Conservation (phyloP, 1,140 invertebrate genomes). For the Drosophila gunungcola region DNA sequence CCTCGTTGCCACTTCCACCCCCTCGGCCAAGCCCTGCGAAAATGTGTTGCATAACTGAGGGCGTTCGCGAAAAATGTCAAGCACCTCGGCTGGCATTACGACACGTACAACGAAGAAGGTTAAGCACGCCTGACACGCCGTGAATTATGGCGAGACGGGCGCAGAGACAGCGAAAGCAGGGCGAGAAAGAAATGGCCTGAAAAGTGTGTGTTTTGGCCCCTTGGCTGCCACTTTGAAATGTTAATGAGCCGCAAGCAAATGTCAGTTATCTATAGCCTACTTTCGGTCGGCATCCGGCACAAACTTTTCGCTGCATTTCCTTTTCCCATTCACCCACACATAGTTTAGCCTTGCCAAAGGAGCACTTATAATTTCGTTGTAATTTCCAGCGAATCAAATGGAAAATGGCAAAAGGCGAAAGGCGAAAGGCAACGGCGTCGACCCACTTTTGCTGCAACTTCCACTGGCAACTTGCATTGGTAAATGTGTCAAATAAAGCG, state of each 20-base stretch:
- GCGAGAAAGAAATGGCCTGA: conserved; percentile 4
- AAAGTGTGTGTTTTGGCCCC: conserved; percentile 39
- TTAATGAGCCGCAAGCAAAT: conserved; percentile 75
- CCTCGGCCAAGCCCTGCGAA: background rate
- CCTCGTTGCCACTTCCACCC: too few relatives aligned
- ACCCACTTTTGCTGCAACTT: conserved; percentile 52
- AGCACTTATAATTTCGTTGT: conserved; percentile 52
- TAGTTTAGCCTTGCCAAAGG: background rate
- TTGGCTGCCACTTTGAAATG: conserved; percentile 69
- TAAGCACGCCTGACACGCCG: conserved; percentile 75
- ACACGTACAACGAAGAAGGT: conserved; percentile 72
- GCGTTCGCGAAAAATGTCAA: conserved; percentile 79
- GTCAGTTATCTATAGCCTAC: conserved; percentile 61
- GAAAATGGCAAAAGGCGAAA: conserved; percentile 37
- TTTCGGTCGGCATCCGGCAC: conserved; percentile 27
- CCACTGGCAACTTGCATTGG: conserved; percentile 39
- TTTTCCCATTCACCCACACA: background rate
- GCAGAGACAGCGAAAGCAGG: background rate
- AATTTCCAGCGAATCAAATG: conserved; percentile 60
- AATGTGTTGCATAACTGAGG: conserved; percentile 70
- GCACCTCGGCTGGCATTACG: conserved; percentile 64
- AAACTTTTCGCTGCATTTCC: conserved; percentile 59
- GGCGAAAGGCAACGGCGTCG: conserved; percentile 29
- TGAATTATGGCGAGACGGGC: conserved; percentile 49
- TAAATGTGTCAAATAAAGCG: conserved; percentile 78